A percentile compares a stretch with the other conserved stretches of the same genome.
These are phyloP conservation scores for Probaryconus sp. DNA, from an alignment of 1,140 invertebrate genomes.

Conservation along the genomic window DNA sequence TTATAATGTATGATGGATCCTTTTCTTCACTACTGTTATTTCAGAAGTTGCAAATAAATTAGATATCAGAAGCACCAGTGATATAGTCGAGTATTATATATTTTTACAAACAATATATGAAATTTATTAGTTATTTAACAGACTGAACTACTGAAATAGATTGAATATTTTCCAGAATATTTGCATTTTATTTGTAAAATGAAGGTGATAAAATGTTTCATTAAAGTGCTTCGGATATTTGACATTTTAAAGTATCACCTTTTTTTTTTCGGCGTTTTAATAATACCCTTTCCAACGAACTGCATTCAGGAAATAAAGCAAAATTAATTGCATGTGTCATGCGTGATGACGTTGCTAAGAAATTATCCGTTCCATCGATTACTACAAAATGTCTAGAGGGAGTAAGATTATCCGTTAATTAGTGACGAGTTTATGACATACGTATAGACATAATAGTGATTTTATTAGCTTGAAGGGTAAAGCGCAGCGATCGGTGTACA, in stretches of 20 bases:
- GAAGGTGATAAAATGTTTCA: slow-evolving; percentile 5
- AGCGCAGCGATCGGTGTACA: slow-evolving; percentile 68
- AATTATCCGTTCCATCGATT: slow-evolving; percentile 73
- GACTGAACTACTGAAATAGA: too few relatives aligned
- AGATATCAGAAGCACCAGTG: too few relatives aligned
- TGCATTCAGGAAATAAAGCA: slow-evolving; percentile 36
- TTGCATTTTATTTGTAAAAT: background rate
- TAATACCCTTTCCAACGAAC: slow-evolving; percentile 51
- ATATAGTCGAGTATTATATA: too few relatives aligned
- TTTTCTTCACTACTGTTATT: too few relatives aligned
- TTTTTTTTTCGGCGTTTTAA: slow-evolving; percentile 48
- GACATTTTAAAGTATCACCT: too few relatives aligned
- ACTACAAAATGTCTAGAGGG: slow-evolving; percentile 49
- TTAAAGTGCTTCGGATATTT: slow-evolving; percentile 24
- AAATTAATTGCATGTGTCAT: slow-evolving; percentile 30
- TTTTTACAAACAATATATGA: too few relatives aligned
- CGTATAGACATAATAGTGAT: slow-evolving; percentile 74
- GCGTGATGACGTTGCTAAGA: slow-evolving; percentile 58
- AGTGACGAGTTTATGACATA: slow-evolving; percentile 72
- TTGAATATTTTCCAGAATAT: slow-evolving; percentile 4
- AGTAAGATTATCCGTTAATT: slow-evolving; percentile 71
- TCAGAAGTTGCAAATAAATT: too few relatives aligned
- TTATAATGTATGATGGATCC: too few relatives aligned
- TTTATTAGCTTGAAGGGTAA: slow-evolving; percentile 71
- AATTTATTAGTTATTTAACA: slow-evolving; percentile 3